Base-by-base conservation (phyloP, 2,113 vertebrate genomes). In the Dipodomys stephensi region DNA sequence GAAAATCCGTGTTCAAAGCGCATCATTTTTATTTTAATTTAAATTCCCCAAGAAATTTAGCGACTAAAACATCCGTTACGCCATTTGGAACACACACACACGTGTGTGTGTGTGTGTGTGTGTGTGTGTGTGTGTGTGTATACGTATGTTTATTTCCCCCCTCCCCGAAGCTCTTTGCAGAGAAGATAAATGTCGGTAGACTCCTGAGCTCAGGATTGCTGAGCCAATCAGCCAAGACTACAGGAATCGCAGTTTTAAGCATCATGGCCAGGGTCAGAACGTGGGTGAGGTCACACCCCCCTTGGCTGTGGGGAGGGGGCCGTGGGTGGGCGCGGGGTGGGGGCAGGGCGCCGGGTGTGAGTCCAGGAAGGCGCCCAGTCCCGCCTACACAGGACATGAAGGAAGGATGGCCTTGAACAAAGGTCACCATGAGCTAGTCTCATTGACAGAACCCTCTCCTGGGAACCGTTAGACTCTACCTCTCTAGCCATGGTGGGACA, bases 1-100 rank as follows among this genome's bases (percentile, higher is more conserved):
- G 91, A 95, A 97, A 97, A 97, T 92, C 91, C 93, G 92, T 79
- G 94, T 87, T 96, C 87, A 88, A 97, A 98, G 96, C 80, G 4
- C 6, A 79, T 67, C 90, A 92, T 97, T 97, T 95, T 97, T 96
- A 96, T 94, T 95, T 96, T 95, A 96, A 97, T 97, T 96, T 96
- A 92, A 96, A 95, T 91, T 97, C 49, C 53, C 71, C 96, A 95
- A 84, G 94, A 97, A 97, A 97, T 95, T 64, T 95, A 79, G 73
- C 96, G 92, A 96, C 92, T 96, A 94, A 98, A 98, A 96, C 92
- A 97, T 91, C 88, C 90, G 53, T 96, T 96, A 92, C 76, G 62
- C 39, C 62, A 83, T 90, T 97, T 97, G 94, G 68, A 96, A 97
- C 4, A 57, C 53, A 57, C 15, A 57, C 53, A 57, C 13, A 12